Percentiles rank a stretch among this genome's conserved stretches.
phyloP scores from a whole-genome alignment of 2,888 invertebrate species.

The Muschampia staudingeri region DNA sequence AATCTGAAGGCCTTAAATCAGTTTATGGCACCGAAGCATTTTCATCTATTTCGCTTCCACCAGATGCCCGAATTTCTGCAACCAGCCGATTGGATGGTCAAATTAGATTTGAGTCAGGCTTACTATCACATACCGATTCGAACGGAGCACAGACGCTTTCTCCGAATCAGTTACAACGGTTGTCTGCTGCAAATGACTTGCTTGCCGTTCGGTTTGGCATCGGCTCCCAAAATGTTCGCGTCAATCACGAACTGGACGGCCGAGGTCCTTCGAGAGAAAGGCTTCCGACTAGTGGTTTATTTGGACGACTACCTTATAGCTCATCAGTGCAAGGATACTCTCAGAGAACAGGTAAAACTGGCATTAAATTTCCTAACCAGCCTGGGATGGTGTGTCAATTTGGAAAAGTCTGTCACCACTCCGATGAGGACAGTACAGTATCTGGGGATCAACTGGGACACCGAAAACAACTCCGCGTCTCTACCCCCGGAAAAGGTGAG shows the following conservation, averaged over 20 bases:
- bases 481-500: conserved; percentile 46
- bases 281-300: conserved; percentile 53
- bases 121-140: conserved; percentile 56
- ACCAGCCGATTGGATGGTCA: conserved; percentile 59
- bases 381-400: conserved; percentile 47
- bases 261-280: conserved; percentile 47
- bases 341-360: background rate
- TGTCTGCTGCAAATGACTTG: conserved; percentile 60
- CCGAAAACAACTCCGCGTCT: conserved; percentile 44
- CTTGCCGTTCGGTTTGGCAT: conserved; percentile 61
- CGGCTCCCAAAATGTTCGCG: conserved; percentile 60
- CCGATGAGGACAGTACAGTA: conserved; percentile 43
- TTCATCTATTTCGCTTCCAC: conserved; percentile 51
- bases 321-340: conserved; percentile 17
- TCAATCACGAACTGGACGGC: conserved; percentile 61
- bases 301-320: conserved; percentile 56
- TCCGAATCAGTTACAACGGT: conserved; percentile 51
- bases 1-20: conserved; percentile 54
- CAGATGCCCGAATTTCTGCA: conserved; percentile 51
- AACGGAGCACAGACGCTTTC: conserved; percentile 44
- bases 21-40: conserved; percentile 48
- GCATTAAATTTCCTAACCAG: conserved; percentile 17
- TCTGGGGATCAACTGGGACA: conserved; percentile 54
- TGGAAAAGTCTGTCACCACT: conserved; percentile 33
- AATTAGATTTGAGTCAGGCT: conserved; percentile 56